Evolutionary conservation across 2,888 invertebrate species (phyloP), one percentile per base, ranked within the genome.

Genomic region (Sabatieria punctata): DNA sequence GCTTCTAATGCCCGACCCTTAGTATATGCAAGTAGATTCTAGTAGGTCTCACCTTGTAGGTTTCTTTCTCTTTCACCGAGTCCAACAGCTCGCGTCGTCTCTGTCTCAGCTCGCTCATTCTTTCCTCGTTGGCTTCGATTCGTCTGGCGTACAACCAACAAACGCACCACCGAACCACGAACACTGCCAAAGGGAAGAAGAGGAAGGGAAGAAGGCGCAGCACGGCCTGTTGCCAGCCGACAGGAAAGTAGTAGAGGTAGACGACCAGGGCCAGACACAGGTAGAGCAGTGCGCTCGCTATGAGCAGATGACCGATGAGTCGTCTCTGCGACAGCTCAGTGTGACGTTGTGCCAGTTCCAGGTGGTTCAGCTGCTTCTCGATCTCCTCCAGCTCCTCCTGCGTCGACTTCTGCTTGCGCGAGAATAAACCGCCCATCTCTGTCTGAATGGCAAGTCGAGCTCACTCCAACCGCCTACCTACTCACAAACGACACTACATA

Each of bases 21-120:
- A n/a, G n/a, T n/a, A n/a, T n/a, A n/a, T n/a, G n/a, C n/a, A n/a
- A n/a, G n/a, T n/a, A n/a, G n/a, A n/a, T n/a, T n/a, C n/a, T n/a
- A n/a, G 2, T 21, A 15, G 1, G 8, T 13, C 8, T 13, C 25
- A 56, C 67, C 52, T 93, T 95, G 65, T 91, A 97, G 0, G 89
- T 93, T 69, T 95, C 93, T 33, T 80, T 93, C 63, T 95, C 91
- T 79, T 85, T 91, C 27, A 97, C 91, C 64, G 85, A 81, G 61
- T 95, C 89, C 47, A 97, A 71, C 53, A 93, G 78, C 65, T 81
- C 45, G 2, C 41, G 37, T 4, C 41, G 39, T 46, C 33, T 24
- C 33, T 18, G 4, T 6, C 43, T 6, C 22, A 43, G 23, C 8
- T 30, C 33, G 8, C 15, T 8, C 22, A 43, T 4, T 6, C 6